Evolutionary conservation across 92 coral and sea anemone species (phyloP).

Genomic region (Chrysogorgia sp.): DNA sequence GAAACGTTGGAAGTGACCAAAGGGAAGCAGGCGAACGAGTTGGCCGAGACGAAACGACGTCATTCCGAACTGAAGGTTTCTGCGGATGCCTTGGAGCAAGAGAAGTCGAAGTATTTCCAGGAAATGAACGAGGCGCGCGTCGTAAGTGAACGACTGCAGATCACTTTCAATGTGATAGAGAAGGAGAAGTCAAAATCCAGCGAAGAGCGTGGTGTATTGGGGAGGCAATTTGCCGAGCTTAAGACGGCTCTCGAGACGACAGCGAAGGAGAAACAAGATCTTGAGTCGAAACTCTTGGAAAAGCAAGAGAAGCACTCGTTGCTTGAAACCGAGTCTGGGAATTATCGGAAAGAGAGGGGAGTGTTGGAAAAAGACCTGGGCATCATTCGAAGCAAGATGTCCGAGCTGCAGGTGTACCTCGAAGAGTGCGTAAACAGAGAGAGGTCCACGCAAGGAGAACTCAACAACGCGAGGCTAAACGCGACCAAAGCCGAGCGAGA

Average conservation of each 20-base stretch:
- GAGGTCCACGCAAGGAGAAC: conserved; percentile 67
- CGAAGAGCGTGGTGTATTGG: conserved; percentile 51
- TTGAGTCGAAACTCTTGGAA: conserved; percentile 49
- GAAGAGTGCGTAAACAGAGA: conserved; percentile 72
- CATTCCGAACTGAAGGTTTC: conserved; percentile 64
- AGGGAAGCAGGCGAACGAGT: conserved; percentile 42
- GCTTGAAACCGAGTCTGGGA: conserved; percentile 64
- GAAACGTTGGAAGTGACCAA: conserved; percentile 68
- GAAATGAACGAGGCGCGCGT: conserved; percentile 62
- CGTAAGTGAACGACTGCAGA: conserved; percentile 61
- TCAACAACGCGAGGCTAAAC: conserved; percentile 1
- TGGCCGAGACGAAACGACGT: conserved; percentile 67
- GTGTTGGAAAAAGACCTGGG: conserved; percentile 63
- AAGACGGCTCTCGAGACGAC: conserved; percentile 57
- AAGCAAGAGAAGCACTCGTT: conserved; percentile 18
- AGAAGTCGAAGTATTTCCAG: conserved; percentile 62
- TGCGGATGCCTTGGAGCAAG: conserved; percentile 62
- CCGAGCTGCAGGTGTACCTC: conserved; percentile 60
- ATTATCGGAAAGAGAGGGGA: conserved; percentile 52
- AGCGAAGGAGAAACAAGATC: conserved; percentile 55
- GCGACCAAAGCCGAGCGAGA: background rate
- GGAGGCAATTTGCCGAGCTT: conserved; percentile 60
- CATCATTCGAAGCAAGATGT: conserved; percentile 52
- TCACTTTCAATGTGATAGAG: conserved; percentile 45
- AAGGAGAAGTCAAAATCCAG: conserved; percentile 63